Percentiles rank a stretch among this genome's conserved stretches.
Evolutionary conservation across 1,140 invertebrate genomes (phyloP).

Genomic region (Cepaea nemoralis): DNA sequence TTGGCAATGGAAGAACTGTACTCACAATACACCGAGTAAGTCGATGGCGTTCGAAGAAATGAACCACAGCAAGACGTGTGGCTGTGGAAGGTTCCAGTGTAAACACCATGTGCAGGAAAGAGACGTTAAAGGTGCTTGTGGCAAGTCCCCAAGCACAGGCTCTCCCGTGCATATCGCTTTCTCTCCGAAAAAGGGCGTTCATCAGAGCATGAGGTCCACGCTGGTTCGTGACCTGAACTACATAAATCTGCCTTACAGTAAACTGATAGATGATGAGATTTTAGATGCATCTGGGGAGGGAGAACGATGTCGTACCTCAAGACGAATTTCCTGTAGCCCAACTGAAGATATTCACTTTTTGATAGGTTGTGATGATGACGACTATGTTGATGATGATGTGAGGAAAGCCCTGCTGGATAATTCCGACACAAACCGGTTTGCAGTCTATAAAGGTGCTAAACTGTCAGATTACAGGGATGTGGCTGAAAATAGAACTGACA

Average conservation of each 20-base stretch:
- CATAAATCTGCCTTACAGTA: too few species aligned
- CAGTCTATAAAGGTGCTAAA: not conserved
- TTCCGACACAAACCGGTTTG: not conserved
- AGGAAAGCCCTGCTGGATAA: not conserved
- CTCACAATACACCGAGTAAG: not conserved
- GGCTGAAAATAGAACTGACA: too few species aligned
- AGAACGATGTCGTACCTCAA: too few species aligned
- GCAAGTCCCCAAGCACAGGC: not conserved
- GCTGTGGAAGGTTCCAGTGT: not conserved
- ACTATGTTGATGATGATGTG: not conserved
- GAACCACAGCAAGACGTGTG: not conserved
- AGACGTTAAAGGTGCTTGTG: not conserved
- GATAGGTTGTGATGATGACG: not conserved
- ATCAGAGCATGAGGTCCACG: too few species aligned
- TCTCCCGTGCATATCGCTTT: not conserved
- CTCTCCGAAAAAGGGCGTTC: too few species aligned
- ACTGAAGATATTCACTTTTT: not conserved
- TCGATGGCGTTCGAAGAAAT: not conserved
- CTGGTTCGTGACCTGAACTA: too few species aligned
- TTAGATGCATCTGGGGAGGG: too few species aligned
- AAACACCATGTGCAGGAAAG: not conserved
- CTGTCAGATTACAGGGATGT: not conserved
- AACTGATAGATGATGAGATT: too few species aligned
- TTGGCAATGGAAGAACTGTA: not conserved
- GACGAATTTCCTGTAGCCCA: too few species aligned